A percentile compares a stretch with the other conserved stretches of the same genome.
phyloP scores from a whole-genome alignment of 2,888 invertebrate species.

The Macroteleia sp. region DNA sequence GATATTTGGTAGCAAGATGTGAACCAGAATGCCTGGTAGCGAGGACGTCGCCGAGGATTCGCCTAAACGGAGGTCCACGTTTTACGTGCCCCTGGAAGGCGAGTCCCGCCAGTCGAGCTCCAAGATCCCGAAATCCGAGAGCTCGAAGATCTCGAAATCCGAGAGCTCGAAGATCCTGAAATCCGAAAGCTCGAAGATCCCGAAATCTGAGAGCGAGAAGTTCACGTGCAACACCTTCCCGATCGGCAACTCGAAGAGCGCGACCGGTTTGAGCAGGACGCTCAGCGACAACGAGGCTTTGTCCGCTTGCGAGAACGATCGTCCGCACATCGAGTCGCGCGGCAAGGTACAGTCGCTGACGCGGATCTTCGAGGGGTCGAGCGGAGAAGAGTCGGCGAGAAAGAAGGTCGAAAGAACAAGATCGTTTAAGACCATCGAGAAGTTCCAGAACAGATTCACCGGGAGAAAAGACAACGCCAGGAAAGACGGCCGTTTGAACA shows the following conservation, averaged over 20 bases:
- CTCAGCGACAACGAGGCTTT: constrained; percentile 75
- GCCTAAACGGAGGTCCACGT: constrained; percentile 87
- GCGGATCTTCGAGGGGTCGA: constrained; percentile 79
- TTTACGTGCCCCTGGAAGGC: constrained; percentile 89
- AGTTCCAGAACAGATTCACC: constrained; percentile 79
- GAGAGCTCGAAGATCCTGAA: too few relatives aligned
- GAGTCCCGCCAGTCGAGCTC: constrained; percentile 70
- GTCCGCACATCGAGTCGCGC: constrained; percentile 63
- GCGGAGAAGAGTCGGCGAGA: constrained; percentile 51
- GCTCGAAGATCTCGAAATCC: too few relatives aligned
- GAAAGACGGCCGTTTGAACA: constrained; percentile 71
- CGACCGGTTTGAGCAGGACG: constrained; percentile 75
- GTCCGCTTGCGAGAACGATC: constrained; percentile 60
- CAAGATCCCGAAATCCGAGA: constrained; percentile 74
- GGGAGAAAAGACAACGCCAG: constrained; percentile 74
- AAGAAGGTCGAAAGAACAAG: constrained; percentile 81
- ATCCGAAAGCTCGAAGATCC: too few relatives aligned
- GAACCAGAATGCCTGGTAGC: constrained; percentile 33
- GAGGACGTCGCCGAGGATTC: constrained; percentile 71
- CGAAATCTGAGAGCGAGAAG: constrained; percentile 83
- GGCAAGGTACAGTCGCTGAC: constrained; percentile 82
- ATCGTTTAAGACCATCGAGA: constrained; percentile 82
- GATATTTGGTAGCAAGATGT: constrained; percentile 10
- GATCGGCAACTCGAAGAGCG: constrained; percentile 73
- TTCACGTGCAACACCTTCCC: constrained; percentile 86